A percentile compares a stretch with the other conserved stretches of the same genome.
phyloP scores from a whole-genome alignment of 2,888 invertebrate species.

The Axea sp. region DNA sequence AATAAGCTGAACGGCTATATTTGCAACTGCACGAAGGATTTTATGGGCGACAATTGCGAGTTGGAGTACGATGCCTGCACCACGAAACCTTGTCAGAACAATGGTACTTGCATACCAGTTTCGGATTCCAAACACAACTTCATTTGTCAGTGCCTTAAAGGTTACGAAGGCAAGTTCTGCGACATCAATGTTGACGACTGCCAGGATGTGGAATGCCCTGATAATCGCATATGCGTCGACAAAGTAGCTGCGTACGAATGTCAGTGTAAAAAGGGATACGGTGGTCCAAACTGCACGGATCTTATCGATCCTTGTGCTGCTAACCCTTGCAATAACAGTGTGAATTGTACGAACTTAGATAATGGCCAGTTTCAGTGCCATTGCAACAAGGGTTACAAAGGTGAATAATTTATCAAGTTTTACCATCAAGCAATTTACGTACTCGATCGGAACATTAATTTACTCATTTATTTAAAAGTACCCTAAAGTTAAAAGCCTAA shows the following conservation, averaged over 20 bases:
- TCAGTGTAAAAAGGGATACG: conserved; percentile 82
- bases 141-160: conserved; percentile 84
- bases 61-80: conserved; percentile 82
- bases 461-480: too few relatives aligned
- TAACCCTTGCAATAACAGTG: conserved; percentile 87
- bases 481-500: too few relatives aligned
- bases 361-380: conserved; percentile 85
- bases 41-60: conserved; percentile 82
- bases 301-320: conserved; percentile 83
- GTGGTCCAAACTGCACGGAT: conserved; percentile 82
- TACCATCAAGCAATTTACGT: too few relatives aligned
- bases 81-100: conserved; percentile 83
- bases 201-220: conserved; percentile 80
- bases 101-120: conserved; percentile 82
- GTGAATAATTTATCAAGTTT: conserved; percentile 76
- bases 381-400: conserved; percentile 86
- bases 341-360: conserved; percentile 83
- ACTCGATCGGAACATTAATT: neutral
- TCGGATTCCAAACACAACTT: conserved; percentile 80
- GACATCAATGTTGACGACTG: conserved; percentile 86
- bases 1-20: conserved; percentile 80
- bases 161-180: conserved; percentile 85
- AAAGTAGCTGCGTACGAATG: conserved; percentile 82
- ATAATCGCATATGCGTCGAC: conserved; percentile 81
- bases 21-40: conserved; percentile 82